Conservation (phyloP, 2,888 invertebrate species). For the Synanthedon tipuliformis region DNA sequence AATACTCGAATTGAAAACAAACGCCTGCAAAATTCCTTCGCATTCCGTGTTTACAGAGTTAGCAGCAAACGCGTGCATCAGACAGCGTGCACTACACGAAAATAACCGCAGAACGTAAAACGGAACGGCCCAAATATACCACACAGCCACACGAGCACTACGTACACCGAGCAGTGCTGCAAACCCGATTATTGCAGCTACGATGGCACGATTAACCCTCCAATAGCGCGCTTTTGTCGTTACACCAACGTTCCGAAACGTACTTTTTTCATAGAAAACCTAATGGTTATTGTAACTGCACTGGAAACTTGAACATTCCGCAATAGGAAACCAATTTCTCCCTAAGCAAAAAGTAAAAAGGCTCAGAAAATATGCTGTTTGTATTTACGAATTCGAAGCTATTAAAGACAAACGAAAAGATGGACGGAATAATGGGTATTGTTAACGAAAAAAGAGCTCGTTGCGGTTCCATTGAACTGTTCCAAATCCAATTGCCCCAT, state of each 20-base stretch:
- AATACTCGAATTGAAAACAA: conserved; percentile 24
- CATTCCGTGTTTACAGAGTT: conserved; percentile 18
- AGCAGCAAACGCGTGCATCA: conserved; percentile 22
- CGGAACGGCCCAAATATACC: conserved; percentile 20
- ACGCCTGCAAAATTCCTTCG: conserved; percentile 20
- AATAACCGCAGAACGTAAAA: conserved; percentile 37
- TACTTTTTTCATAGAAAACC: not conserved
- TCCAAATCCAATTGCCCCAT: conserved; percentile 41
- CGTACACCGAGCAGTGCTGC: conserved; percentile 16
- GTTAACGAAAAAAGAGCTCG: conserved; percentile 15
- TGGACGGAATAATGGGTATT: conserved; percentile 11
- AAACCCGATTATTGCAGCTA: conserved; percentile 46
- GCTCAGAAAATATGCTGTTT: not conserved
- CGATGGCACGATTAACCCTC: conserved; percentile 44
- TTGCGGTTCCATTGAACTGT: conserved; percentile 29
- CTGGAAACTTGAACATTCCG: not conserved
- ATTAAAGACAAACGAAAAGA: conserved; percentile 9
- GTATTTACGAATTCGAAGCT: not conserved
- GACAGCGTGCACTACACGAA: conserved; percentile 32
- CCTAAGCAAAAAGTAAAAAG: not conserved
- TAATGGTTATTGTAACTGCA: not conserved
- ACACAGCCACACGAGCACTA: not conserved
- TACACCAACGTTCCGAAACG: conserved; percentile 16
- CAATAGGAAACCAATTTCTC: not conserved
- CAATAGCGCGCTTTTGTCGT: conserved; percentile 25